Evolutionary conservation across 2,113 vertebrate genomes (phyloP), one percentile per base, ranked within the genome.

Genomic region (Lynx canadensis): DNA sequence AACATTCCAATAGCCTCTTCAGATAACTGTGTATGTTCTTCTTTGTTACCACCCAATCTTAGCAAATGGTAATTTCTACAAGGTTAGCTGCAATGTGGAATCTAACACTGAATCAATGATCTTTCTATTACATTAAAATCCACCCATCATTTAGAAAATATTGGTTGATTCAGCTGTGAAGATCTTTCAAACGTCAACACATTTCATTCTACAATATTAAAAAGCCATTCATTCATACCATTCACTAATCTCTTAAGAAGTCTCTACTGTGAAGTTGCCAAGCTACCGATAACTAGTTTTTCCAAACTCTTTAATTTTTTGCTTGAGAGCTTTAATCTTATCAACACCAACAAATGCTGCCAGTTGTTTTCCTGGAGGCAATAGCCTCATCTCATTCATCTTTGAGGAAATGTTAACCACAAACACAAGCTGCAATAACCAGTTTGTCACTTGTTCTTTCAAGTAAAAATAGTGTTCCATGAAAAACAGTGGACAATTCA

Each of bases 401-500:
- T 74, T 68, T 27, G 29, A 41, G 45, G 73, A 78, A 83, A 83
- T 52, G 48, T 29, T 74, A 31, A 81, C 41, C 38, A 94, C 25
- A 78, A 83, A 92, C 25, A 69, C 21, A 68, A 83, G 27, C 90
- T 65, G 82, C 31, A 76, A 63, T 76, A 91, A 82, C 68, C 48
- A 95, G 18, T 55, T 60, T 86, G 66, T 81, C 57, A 68, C 29
- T 52, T 78, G 12, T 66, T 69, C 21, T 80, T 90, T 45, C 13
- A 86, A 95, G 38, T 91, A 91, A 92, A 92, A 91, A 88, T 55
- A 45, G 66, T 71, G 33, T 94, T 91, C 36, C 50, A 36, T 23
- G 38, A 87, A 73, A 84, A 82, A 41, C 33, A 81, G 50, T 41
- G 16, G 65, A 36, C 12, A 81, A 29, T 76, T 48, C 16, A 65